Evolutionary conservation across 2,113 vertebrate genomes (phyloP).

Genomic region (Syngnathus scovelli): DNA sequence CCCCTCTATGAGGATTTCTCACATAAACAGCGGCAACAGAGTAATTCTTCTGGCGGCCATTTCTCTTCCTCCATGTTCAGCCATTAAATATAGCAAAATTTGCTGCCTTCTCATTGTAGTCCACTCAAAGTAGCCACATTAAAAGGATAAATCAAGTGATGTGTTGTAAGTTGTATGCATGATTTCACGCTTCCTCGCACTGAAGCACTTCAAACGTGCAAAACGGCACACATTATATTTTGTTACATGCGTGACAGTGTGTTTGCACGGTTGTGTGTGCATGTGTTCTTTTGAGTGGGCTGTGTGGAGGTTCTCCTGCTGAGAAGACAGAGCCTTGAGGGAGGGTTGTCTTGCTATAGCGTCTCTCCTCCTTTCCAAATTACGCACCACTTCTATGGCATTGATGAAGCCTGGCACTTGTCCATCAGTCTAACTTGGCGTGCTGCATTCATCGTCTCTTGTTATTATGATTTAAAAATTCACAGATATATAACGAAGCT

Average conservation of each 20-base stretch:
- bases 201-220: constrained; percentile 29
- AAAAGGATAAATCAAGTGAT: constrained; percentile 7
- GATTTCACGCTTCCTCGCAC: not conserved
- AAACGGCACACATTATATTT: constrained; percentile 34
- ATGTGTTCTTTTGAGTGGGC: constrained; percentile 38
- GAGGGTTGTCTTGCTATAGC: constrained; percentile 37
- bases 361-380: constrained; percentile 59
- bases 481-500: not conserved
- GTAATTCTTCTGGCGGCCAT: constrained; percentile 40
- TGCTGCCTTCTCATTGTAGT: constrained; percentile 32
- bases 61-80: constrained; percentile 15
- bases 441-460: not conserved
- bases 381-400: constrained; percentile 58
- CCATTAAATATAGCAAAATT: constrained; percentile 45
- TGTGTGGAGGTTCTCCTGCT: constrained; percentile 35
- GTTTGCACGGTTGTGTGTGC: constrained; percentile 27
- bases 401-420: constrained; percentile 67
- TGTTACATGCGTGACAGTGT: constrained; percentile 21
- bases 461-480: not conserved
- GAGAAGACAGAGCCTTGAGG: constrained; percentile 50
- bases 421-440: constrained; percentile 51
- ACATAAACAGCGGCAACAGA: constrained; percentile 46
- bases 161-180: constrained; percentile 7
- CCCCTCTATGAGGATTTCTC: constrained; percentile 51
- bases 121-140: constrained; percentile 25